These are phyloP conservation scores for Bambusicola thoracicus DNA, from an alignment of 2,113 vertebrate species.

Conservation along the genomic window DNA sequence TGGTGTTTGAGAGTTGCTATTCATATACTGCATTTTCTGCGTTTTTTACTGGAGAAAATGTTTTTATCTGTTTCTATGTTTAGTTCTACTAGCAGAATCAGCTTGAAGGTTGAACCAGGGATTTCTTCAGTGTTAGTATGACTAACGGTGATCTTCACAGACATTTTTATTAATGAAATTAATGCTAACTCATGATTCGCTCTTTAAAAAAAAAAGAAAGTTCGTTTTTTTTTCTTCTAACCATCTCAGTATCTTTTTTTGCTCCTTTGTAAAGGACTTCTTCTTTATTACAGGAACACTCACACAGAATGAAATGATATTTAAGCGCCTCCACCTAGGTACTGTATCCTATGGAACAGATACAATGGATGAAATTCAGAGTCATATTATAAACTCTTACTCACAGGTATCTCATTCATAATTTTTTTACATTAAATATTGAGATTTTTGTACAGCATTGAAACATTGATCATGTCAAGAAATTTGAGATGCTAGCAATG, in stretches of 20 bases:
- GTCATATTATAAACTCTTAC: slow-evolving; percentile 86
- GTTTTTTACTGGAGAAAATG: neutral
- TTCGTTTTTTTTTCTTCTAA: neutral
- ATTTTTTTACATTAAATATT: neutral
- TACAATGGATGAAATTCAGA: slow-evolving; percentile 99
- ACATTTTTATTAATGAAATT: neutral
- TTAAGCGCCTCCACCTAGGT: slow-evolving; percentile 95
- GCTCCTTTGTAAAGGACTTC: neutral
- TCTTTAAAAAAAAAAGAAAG: neutral
- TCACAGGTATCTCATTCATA: slow-evolving; percentile 80
- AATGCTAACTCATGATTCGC: neutral
- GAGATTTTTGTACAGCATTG: neutral
- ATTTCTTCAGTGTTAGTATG: neutral
- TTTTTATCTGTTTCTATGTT: neutral
- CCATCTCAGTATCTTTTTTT: neutral
- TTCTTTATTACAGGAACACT: slow-evolving; percentile 87
- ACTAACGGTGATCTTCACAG: neutral
- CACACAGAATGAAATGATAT: slow-evolving; percentile 98
- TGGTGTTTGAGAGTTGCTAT: neutral
- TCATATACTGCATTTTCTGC: neutral
- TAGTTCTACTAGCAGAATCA: neutral
- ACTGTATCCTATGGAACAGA: slow-evolving; percentile 96
- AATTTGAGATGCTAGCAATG: neutral
- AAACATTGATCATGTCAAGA: neutral
- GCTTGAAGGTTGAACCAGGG: neutral